These are phyloP conservation scores for Parazoanthus atlanticus DNA, from an alignment of 92 coral and sea anemone genomes.

Conservation along the genomic window DNA sequence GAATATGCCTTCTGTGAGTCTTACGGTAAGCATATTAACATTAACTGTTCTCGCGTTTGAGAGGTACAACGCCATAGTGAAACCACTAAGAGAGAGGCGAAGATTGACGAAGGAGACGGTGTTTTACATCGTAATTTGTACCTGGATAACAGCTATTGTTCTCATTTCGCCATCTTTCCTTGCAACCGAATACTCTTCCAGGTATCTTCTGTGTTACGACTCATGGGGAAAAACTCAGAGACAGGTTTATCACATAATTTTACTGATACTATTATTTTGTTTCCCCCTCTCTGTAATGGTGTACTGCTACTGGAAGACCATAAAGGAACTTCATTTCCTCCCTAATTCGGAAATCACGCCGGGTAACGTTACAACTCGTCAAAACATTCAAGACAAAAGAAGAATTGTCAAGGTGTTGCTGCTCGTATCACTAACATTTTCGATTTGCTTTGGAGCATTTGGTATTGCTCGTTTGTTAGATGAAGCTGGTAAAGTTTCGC, in stretches of 20 bases:
- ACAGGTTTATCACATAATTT: slow-evolving; percentile 24
- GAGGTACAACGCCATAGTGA: slow-evolving; percentile 60
- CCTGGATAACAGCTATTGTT: slow-evolving; percentile 28
- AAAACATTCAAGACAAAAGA: slow-evolving; percentile 42
- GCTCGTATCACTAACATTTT: slow-evolving; percentile 37
- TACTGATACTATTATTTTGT: slow-evolving; percentile 41
- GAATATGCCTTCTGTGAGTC: slow-evolving; percentile 46
- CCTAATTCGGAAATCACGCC: slow-evolving; percentile 18
- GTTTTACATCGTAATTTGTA: neutral
- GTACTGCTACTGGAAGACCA: slow-evolving; percentile 54
- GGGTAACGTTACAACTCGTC: neutral
- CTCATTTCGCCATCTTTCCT: slow-evolving; percentile 49
- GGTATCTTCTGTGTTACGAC: slow-evolving; percentile 14
- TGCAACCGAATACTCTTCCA: slow-evolving; percentile 35
- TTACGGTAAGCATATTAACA: slow-evolving; percentile 54
- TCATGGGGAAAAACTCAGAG: slow-evolving; percentile 6
- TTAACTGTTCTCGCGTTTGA: slow-evolving; percentile 54
- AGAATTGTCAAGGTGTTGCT: slow-evolving; percentile 47
- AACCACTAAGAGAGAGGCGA: slow-evolving; percentile 40
- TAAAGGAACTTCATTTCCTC: slow-evolving; percentile 40
- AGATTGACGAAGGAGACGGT: slow-evolving; percentile 41
- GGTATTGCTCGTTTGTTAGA: slow-evolving; percentile 42
- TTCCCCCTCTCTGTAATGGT: slow-evolving; percentile 47
- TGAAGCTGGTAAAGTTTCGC: slow-evolving; percentile 23
- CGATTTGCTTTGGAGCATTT: slow-evolving; percentile 54